phyloP scores from a whole-genome alignment of 92 coral and sea anemone species.

The Galaxea fascicularis region DNA sequence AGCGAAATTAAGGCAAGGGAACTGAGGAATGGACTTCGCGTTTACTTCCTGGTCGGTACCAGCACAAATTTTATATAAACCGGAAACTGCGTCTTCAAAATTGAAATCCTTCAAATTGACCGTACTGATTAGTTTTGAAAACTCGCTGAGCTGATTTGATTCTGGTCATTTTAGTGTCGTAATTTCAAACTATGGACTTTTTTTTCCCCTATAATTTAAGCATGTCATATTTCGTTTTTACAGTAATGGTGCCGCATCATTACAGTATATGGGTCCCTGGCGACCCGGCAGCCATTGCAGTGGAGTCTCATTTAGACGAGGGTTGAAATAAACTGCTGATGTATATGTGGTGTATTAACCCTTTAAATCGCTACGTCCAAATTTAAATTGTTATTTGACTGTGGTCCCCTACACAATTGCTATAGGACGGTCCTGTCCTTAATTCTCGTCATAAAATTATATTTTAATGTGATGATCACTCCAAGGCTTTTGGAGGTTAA shows the following conservation, averaged over 20 bases:
- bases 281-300: too few species aligned
- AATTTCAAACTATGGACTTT: neutral
- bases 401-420: too few species aligned
- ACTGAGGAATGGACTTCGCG: slow-evolving; percentile 22
- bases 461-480: too few species aligned
- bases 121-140: neutral
- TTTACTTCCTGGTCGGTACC: slow-evolving; percentile 15
- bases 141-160: neutral
- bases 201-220: neutral
- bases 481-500: too few species aligned
- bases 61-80: slow-evolving; percentile 37
- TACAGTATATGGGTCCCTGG: too few species aligned
- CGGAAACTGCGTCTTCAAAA: neutral
- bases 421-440: too few species aligned
- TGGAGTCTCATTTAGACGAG: too few species aligned
- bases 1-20: slow-evolving; percentile 11
- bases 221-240: neutral
- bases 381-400: too few species aligned
- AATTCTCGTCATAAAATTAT: too few species aligned
- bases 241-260: neutral
- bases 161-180: neutral
- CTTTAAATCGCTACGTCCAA: too few species aligned
- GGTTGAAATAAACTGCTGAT: too few species aligned
- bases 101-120: neutral
- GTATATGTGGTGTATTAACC: too few species aligned